Evolutionary conservation across 1,140 invertebrate genomes (phyloP).

Genomic region (Ectropis grisescens): DNA sequence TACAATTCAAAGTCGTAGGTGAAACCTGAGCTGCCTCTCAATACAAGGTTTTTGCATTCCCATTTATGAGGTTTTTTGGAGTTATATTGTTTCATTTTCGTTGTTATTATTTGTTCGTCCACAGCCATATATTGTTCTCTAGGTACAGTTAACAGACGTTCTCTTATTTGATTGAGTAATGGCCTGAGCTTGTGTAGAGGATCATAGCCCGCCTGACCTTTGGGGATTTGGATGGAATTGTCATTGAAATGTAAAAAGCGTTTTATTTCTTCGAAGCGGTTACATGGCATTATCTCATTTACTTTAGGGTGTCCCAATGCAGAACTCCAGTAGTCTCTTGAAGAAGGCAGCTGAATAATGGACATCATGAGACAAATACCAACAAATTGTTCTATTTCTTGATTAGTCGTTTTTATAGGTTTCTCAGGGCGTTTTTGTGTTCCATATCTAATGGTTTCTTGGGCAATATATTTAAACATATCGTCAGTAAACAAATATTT

Average conservation of each 20-base stretch:
- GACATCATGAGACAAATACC: constrained; percentile 2
- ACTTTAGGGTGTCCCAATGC: constrained; percentile 1
- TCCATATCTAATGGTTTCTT: too few species aligned
- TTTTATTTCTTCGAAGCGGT: constrained; percentile 2
- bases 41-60: not conserved
- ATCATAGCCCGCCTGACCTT: constrained; percentile 1
- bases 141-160: not conserved
- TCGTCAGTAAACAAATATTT: too few species aligned
- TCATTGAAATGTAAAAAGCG: constrained; percentile 4
- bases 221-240: constrained; percentile 2
- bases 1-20: not conserved
- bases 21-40: not conserved
- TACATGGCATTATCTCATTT: constrained; percentile 2
- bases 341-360: not conserved
- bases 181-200: not conserved
- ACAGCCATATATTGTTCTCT: not conserved
- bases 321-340: constrained; percentile 1
- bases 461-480: too few species aligned
- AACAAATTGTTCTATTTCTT: constrained; percentile 1
- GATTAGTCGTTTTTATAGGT: not conserved
- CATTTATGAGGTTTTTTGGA: not conserved
- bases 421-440: not conserved
- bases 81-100: constrained; percentile 1
- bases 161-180: not conserved
- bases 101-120: not conserved